Evolutionary conservation across 2,797 vertebrate species (phyloP), one percentile per base, ranked within the genome.

Genomic region (Lutjanus argentimaculatus): DNA sequence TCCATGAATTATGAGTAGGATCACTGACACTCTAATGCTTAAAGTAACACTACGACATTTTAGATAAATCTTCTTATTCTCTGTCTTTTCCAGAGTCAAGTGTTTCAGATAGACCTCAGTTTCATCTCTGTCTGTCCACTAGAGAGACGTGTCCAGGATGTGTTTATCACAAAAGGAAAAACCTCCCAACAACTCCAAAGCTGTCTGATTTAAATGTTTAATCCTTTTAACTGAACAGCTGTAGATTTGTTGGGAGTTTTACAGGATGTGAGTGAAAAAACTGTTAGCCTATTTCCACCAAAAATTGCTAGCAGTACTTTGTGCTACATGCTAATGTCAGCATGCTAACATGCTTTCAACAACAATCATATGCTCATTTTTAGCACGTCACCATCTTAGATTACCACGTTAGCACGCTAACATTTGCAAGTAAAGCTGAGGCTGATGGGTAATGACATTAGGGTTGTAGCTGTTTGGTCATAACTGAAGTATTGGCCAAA

Each of bases 1-100:
- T 81, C 83, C 70, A 79, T 79, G 57, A 82, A 62, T 77, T 75
- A 66, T 52, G 59, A 81, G 70, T 76, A 72, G 46, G 67, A 67
- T 82, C 74, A 82, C 82, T 56, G 75, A 83, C 75, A 72, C 76
- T 40, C 10, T 67, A 63, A 77, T 7, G 17, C 72, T 80, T 66
- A 36, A 79, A 64, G n/a, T 42, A 67, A 55, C 66, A 80, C 66
- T 2, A 9, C 0, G 7, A 73, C 51, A 72, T 72, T 83, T 72
- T 19, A 56, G 36, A 65, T 30, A n/a, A 40, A 56, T 62, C 10
- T 30, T 69, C 51, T 55, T 81, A 17, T 72, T 77, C 12, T 66
- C 12, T 21, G 36, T 75, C 25, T 75, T 59, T n/a, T 79, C 17
- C 43, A 51, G 61, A 58, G 55, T 79, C 21, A 53, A 14, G 36